These are phyloP conservation scores for Amblyraja radiata DNA, from an alignment of 2,797 vertebrate species.

Conservation along the genomic window DNA sequence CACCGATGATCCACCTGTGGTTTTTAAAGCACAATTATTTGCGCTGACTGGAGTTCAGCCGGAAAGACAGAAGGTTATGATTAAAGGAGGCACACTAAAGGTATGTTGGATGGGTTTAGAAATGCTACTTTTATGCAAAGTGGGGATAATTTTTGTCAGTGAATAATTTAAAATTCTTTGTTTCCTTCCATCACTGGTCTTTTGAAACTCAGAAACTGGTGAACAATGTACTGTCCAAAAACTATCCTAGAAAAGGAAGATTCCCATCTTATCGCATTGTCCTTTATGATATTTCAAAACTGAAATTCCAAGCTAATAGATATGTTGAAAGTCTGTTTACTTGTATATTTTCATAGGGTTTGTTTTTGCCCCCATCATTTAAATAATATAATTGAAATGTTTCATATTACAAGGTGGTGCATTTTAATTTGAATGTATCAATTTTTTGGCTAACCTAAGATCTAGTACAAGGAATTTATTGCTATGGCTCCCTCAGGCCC, in stretches of 20 bases:
- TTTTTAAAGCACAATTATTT: conserved; percentile 97
- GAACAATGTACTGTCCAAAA: neutral
- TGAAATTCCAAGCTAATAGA: neutral
- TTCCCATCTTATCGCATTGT: neutral
- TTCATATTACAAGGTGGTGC: neutral
- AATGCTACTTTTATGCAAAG: neutral
- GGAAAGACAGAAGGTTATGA: conserved; percentile 96
- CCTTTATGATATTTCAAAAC: neutral
- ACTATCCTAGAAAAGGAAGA: neutral
- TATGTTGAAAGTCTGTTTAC: neutral
- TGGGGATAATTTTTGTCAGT: neutral
- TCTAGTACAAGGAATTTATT: neutral
- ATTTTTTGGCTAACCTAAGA: neutral
- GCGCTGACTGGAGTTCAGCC: conserved; percentile 94
- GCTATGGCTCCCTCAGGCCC: neutral
- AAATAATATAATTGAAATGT: neutral
- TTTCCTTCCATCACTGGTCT: neutral
- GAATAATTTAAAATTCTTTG: neutral
- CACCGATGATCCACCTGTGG: conserved; percentile 94
- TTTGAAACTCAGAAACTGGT: neutral
- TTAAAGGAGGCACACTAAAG: conserved; percentile 97
- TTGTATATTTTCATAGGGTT: neutral
- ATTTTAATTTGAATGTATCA: neutral
- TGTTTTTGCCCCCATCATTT: neutral
- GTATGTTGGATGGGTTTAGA: conserved; percentile 52